A percentile compares a stretch with the other conserved stretches of the same genome.
Conservation (phyloP, 2,797 vertebrate genomes). For the Remorina albescens region DNA sequence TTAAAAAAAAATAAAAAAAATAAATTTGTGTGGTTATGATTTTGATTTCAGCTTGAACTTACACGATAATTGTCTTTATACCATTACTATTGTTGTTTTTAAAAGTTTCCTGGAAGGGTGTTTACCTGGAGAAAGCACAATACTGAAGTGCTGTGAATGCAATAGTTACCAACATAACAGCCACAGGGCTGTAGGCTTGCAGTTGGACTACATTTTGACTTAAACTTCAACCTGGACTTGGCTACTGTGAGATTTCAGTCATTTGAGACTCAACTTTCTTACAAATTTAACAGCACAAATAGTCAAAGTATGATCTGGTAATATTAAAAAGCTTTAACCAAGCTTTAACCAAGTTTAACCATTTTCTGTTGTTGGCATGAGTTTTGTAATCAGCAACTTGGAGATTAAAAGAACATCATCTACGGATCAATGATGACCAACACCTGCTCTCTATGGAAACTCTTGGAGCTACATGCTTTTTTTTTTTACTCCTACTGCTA, state of each 20-base stretch:
- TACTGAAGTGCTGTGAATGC: neutral
- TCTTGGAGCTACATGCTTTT: constrained; percentile 4
- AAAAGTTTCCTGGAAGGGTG: neutral
- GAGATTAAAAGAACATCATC: neutral
- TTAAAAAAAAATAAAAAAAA: no score
- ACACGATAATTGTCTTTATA: neutral
- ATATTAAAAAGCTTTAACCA: no score
- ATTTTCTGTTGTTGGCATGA: no score
- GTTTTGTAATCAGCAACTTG: constrained; percentile 1
- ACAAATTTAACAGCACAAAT: neutral
- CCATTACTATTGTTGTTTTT: neutral
- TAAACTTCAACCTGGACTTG: neutral
- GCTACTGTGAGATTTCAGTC: neutral
- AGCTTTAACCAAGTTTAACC: no score
- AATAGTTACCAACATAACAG: neutral
- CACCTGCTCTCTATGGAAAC: constrained; percentile 17
- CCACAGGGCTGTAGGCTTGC: neutral
- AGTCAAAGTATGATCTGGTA: neutral
- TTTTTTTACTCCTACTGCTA: neutral
- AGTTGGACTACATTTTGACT: neutral
- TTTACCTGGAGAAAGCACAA: no score
- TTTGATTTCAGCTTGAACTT: neutral
- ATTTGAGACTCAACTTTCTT: neutral
- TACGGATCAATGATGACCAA: constrained; percentile 1
- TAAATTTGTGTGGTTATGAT: no score